Evolutionary conservation across 1,140 invertebrate genomes (phyloP).

Genomic region (Megalonaias nervosa): DNA sequence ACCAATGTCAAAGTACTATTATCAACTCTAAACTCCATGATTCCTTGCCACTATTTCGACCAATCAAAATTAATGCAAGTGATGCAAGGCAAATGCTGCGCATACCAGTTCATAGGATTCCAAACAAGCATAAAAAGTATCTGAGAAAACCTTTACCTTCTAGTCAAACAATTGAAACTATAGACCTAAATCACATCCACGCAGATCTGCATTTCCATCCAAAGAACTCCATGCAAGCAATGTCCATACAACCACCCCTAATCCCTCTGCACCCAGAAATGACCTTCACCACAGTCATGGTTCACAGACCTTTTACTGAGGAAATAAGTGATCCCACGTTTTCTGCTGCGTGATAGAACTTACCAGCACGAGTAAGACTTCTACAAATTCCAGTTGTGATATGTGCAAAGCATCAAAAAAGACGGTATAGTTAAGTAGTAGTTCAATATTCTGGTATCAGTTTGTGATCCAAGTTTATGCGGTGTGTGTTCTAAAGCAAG

Average conservation of each 20-base stretch:
- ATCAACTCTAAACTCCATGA: conserved; percentile 19
- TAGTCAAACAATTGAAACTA: conserved; percentile 15
- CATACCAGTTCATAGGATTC: conserved; percentile 32
- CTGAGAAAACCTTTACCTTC: conserved; percentile 24
- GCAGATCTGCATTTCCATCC: no score
- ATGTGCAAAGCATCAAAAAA: no score
- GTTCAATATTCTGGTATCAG: no score
- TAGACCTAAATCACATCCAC: no score
- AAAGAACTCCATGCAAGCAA: no score
- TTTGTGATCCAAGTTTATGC: no score
- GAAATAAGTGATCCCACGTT: conserved; percentile 26
- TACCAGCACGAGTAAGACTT: no score
- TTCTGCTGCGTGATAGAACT: conserved; percentile 4
- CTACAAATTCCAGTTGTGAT: no score
- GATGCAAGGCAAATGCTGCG: conserved; percentile 21
- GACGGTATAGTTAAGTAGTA: no score
- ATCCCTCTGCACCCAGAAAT: background rate
- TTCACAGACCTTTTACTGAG: conserved; percentile 32
- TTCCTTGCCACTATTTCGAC: conserved; percentile 31
- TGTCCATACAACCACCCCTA: no score
- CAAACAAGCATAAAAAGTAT: conserved; percentile 20
- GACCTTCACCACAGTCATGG: conserved; percentile 30
- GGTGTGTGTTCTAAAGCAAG: no score
- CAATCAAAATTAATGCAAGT: conserved; percentile 39
- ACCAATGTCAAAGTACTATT: conserved; percentile 15